These are phyloP conservation scores for Polyommatus iphigenia DNA, from an alignment of 2,888 invertebrate genomes.

Conservation along the genomic window DNA sequence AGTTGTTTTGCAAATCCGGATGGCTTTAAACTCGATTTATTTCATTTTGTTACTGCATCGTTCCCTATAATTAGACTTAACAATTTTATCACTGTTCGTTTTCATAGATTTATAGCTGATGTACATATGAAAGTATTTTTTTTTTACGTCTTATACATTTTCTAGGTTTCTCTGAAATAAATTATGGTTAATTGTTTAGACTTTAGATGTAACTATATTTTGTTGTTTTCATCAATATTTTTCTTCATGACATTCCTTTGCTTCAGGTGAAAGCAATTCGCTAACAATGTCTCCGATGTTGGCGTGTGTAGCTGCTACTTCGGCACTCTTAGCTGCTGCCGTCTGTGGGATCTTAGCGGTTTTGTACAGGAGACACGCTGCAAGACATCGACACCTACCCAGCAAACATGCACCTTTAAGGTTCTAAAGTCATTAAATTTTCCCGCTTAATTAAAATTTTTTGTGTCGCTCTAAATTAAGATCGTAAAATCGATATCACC, in stretches of 20 bases:
- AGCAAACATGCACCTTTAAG: slow-evolving; percentile 75
- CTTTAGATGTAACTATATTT: neutral
- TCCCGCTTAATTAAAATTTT: too few relatives aligned
- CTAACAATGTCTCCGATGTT: slow-evolving; percentile 88
- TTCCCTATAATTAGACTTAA: slow-evolving; percentile 8
- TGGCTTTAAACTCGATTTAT: slow-evolving; percentile 15
- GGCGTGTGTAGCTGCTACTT: slow-evolving; percentile 87
- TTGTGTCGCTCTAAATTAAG: too few relatives aligned
- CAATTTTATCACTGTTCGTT: slow-evolving; percentile 9
- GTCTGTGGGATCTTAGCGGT: slow-evolving; percentile 89
- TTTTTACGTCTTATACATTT: neutral
- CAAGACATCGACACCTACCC: slow-evolving; percentile 74
- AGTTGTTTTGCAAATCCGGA: slow-evolving; percentile 26
- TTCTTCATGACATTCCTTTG: neutral
- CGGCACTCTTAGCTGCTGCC: slow-evolving; percentile 86
- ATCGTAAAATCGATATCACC: too few relatives aligned
- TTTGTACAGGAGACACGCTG: slow-evolving; percentile 82
- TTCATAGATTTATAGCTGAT: neutral
- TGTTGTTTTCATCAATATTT: too few relatives aligned
- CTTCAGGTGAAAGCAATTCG: slow-evolving; percentile 78
- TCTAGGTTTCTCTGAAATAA: neutral
- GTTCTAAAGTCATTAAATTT: slow-evolving; percentile 44
- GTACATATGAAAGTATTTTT: too few relatives aligned
- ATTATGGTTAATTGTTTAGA: neutral
- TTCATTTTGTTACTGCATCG: slow-evolving; percentile 4